These are phyloP conservation scores for Geophilus truncorum DNA, from an alignment of 2,888 invertebrate genomes.

Conservation along the genomic window DNA sequence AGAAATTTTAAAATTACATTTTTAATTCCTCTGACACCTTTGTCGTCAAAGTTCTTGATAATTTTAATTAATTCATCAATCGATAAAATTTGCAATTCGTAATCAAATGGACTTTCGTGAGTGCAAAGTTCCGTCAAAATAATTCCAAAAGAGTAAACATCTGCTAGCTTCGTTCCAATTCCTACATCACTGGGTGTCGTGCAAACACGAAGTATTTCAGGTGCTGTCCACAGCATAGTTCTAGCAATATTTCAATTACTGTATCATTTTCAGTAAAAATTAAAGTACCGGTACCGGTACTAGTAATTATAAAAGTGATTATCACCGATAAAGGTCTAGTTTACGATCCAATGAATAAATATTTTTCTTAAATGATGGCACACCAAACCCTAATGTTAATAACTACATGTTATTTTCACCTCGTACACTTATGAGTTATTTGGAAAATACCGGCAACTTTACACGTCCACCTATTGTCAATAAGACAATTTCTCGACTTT, in stretches of 20 bases:
- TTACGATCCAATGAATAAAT: background rate
- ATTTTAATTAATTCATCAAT: too few species aligned
- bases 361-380: background rate
- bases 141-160: too few species aligned
- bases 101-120: too few species aligned
- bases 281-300: too few species aligned
- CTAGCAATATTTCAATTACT: background rate
- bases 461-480: background rate
- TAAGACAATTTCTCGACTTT: background rate
- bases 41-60: too few species aligned
- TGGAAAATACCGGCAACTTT: background rate
- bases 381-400: background rate
- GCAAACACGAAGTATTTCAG: background rate
- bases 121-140: too few species aligned
- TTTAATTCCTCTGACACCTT: too few species aligned
- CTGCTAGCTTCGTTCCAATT: background rate
- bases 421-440: background rate
- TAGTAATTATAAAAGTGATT: background rate
- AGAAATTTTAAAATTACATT: too few species aligned
- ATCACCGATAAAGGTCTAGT: background rate
- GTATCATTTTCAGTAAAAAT: too few species aligned
- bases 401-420: background rate
- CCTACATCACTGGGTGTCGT: background rate
- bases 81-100: too few species aligned
- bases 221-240: background rate